Evolutionary conservation across 2,888 invertebrate species (phyloP).

Genomic region (Netelia melanura): DNA sequence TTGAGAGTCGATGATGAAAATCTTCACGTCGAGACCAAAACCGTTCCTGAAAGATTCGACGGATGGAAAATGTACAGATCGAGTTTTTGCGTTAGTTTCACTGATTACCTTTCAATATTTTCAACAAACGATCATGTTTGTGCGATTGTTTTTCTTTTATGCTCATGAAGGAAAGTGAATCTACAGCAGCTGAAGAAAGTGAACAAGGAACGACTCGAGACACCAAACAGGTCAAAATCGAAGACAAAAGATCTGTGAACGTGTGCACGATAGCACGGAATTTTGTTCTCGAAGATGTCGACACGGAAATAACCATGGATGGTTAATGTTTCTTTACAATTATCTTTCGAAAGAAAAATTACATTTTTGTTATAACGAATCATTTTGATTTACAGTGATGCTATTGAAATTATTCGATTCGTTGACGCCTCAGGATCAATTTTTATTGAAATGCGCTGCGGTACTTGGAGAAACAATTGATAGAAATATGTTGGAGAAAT

Average conservation of each 20-base stretch:
- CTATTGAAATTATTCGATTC: slow-evolving; percentile 89
- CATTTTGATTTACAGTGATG: slow-evolving; percentile 84
- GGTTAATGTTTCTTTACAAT: slow-evolving; percentile 78
- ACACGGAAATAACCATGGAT: slow-evolving; percentile 87
- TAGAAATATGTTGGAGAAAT: slow-evolving; percentile 87
- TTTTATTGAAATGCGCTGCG: slow-evolving; percentile 88
- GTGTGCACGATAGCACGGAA: slow-evolving; percentile 86
- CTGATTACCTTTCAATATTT: neutral
- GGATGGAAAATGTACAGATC: slow-evolving; percentile 85
- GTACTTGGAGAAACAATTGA: slow-evolving; percentile 88
- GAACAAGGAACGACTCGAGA: neutral
- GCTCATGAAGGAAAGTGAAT: slow-evolving; percentile 69
- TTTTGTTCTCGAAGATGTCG: slow-evolving; percentile 86
- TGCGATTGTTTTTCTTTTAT: slow-evolving; percentile 27
- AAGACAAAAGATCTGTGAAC: slow-evolving; percentile 77
- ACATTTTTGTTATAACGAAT: neutral
- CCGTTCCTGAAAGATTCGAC: slow-evolving; percentile 71
- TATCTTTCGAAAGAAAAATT: slow-evolving; percentile 42
- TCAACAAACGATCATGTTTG: neutral
- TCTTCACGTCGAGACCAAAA: slow-evolving; percentile 37
- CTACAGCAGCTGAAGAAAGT: slow-evolving; percentile 40
- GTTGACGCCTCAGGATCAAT: slow-evolving; percentile 88
- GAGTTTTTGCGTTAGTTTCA: slow-evolving; percentile 83
- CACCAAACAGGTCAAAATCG: slow-evolving; percentile 1
- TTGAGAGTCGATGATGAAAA: slow-evolving; percentile 19